phyloP scores from a whole-genome alignment of 2,888 invertebrate genomes.

The Aricia artaxerxes region DNA sequence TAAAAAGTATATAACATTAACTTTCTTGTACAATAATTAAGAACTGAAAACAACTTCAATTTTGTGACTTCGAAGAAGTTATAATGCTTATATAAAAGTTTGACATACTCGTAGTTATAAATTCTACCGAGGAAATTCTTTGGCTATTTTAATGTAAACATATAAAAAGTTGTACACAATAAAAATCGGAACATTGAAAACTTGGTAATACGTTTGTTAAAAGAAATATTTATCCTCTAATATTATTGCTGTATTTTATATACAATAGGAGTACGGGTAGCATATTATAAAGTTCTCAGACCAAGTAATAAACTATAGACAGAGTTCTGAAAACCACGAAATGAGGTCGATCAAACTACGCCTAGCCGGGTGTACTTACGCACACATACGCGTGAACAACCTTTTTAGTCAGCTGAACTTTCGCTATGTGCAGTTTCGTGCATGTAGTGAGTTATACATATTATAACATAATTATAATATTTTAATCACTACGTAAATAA shows the following conservation, averaged over 20 bases:
- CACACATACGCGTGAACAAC: neutral
- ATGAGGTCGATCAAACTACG: neutral
- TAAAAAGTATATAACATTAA: neutral
- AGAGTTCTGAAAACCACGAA: neutral
- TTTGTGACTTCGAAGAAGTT: neutral
- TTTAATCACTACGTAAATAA: neutral
- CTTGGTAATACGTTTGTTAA: neutral
- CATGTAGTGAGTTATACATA: neutral
- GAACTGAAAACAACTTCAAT: conserved; percentile 9
- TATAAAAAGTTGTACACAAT: conserved; percentile 23
- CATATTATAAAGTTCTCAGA: neutral
- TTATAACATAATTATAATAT: too few species aligned
- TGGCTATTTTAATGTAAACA: conserved; percentile 14
- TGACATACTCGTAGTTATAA: conserved; percentile 11
- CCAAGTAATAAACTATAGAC: neutral
- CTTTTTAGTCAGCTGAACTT: neutral
- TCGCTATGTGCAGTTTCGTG: neutral
- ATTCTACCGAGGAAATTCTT: neutral
- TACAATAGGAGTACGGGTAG: conserved; percentile 6
- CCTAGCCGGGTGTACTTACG: neutral
- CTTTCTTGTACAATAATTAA: neutral
- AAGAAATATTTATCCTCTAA: conserved; percentile 2
- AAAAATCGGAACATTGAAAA: neutral
- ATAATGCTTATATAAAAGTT: neutral
- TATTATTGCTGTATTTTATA: conserved; percentile 29